Base-by-base conservation (phyloP, 2,888 invertebrate genomes). In the Drosophila melanocephala region DNA sequence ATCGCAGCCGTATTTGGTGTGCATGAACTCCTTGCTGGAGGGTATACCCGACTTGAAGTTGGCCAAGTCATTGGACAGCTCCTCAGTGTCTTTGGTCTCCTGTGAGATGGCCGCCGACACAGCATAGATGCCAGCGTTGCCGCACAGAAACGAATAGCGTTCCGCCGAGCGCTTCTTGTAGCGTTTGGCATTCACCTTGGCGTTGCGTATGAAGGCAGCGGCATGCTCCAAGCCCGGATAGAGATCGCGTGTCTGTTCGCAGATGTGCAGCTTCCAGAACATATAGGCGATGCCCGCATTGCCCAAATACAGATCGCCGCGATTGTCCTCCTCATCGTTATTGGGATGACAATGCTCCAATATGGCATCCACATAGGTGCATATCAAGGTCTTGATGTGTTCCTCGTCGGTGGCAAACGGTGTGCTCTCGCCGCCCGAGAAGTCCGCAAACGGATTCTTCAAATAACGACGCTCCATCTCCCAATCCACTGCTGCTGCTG, bases 41-140 rank as follows among this genome's bases (percentile, higher is more conserved):
- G 90, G 87, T 67, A 93, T 91, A n/a, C 93, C 93, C 19, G 91
- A 82, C 52, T 91, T 90, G 44, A 94, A 93, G 72, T 93, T 92
- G 61, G 90, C 84, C 75, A 94, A 70, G 72, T 94, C 94, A 35
- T 91, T 84, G 7, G 91, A 90, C 47, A 94, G 93, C 12, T 94
- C 93, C 14, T 94, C 93, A 70, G 94, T 94, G 72, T 94, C 94
- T 33, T 91, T 90, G 4, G 94, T 89, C 4, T 95, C 88, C 35
- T 92, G 92, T 32, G 95, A 95, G 28, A 97, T 92, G 32, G 95
- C 96, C 0, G 96, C 94, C 1, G 96, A 96, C 3, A 97, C 94
- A 2, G 97, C 97, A 89, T 95, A 96, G 6, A 96, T 95, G 0
- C 98, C 98, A 14, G 96, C 96, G 88, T 96, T 96, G 3, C 97